Conservation (phyloP, 2,113 vertebrate species). For the Ochotona princeps region DNA sequence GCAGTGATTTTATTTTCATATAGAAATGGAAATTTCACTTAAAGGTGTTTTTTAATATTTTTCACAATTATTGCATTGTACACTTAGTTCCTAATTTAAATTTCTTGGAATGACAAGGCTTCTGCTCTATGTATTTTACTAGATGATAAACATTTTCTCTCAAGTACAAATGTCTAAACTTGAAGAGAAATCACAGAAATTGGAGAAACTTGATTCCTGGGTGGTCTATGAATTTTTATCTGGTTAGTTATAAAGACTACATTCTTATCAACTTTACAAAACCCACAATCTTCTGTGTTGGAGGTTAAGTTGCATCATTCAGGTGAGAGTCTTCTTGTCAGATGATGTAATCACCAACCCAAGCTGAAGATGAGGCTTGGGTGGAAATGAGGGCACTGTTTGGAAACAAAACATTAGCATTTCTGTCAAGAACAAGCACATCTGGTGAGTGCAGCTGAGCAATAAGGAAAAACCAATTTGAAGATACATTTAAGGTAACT, state of each 20-base stretch:
- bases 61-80: not conserved
- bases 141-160: constrained; percentile 9
- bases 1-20: not conserved
- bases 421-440: not conserved
- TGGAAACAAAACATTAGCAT: constrained; percentile 40
- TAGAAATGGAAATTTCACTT: constrained; percentile 21
- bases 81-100: constrained; percentile 50
- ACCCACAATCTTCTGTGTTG: not conserved
- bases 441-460: constrained; percentile 66
- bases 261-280: constrained; percentile 10
- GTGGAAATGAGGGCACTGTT: constrained; percentile 50
- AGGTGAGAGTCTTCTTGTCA: constrained; percentile 46
- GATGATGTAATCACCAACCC: not conserved
- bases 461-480: constrained; percentile 61
- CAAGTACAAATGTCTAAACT: not conserved
- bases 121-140: not conserved
- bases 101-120: not conserved
- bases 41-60: not conserved
- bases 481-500: constrained; percentile 52
- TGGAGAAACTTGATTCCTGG: not conserved
- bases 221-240: not conserved
- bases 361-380: not conserved
- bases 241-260: not conserved
- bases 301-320: not conserved
- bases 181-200: not conserved